Evolutionary conservation across 2,797 vertebrate genomes (phyloP).

Genomic region (Gallinago stenura): DNA sequence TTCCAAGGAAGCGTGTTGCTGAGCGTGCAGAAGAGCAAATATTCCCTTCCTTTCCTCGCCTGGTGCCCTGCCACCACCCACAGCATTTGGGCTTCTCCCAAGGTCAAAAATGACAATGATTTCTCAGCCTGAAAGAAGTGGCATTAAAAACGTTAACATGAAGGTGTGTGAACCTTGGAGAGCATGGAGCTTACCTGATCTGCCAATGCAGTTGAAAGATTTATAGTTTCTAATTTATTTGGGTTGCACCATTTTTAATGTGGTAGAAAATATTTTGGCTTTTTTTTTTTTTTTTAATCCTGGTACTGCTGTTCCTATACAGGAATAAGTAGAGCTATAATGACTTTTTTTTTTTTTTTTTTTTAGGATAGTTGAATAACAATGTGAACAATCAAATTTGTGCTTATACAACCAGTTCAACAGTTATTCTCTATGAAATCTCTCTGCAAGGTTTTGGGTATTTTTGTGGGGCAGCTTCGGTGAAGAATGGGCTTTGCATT

Average conservation of each 20-base stretch:
- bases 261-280: neutral
- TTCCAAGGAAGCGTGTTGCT: neutral
- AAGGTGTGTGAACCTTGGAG: neutral
- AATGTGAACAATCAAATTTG: neutral
- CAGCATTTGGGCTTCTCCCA: neutral
- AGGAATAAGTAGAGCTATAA: neutral
- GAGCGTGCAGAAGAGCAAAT: neutral
- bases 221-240: conserved; percentile 2
- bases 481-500: neutral
- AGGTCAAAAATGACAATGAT: neutral
- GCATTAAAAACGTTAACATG: neutral
- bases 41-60: neutral
- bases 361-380: neutral
- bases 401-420: neutral
- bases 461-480: neutral
- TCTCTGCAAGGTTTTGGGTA: neutral
- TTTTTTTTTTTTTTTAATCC: neutral
- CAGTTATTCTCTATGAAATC: neutral
- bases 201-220: neutral
- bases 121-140: neutral
- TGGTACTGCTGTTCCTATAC: neutral
- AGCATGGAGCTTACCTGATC: neutral
- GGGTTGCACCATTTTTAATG: neutral
- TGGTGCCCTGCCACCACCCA: neutral
- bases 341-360: neutral